phyloP scores from a whole-genome alignment of 2,797 vertebrate genomes.

The Enteromius viviparus region DNA sequence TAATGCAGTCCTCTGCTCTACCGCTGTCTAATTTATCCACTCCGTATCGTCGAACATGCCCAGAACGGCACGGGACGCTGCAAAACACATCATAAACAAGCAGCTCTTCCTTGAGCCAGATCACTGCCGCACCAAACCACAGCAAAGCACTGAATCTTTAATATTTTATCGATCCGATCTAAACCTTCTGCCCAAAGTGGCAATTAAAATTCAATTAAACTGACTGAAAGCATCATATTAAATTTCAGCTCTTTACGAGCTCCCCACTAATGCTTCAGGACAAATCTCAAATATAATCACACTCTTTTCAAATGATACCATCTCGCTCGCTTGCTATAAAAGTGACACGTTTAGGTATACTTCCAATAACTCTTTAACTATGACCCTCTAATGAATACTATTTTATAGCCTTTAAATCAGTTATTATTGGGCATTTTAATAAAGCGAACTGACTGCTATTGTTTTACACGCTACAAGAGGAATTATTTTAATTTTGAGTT shows the following conservation, averaged over 20 bases:
- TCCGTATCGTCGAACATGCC: conserved; percentile 78
- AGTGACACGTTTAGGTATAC: conserved; percentile 99
- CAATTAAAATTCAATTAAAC: conserved; percentile 99
- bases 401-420: conserved; percentile 99
- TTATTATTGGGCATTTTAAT: conserved; percentile 97
- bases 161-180: conserved; percentile 99
- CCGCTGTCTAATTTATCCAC: conserved; percentile 88
- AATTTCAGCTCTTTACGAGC: conserved; percentile 99
- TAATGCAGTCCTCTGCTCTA: conserved; percentile 88
- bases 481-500: conserved; percentile 86
- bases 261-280: conserved; percentile 99
- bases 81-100: conserved; percentile 80
- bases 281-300: conserved; percentile 98
- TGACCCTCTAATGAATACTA: conserved; percentile 98
- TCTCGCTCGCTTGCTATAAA: conserved; percentile 98
- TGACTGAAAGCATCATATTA: conserved; percentile 99
- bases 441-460: conserved; percentile 91
- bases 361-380: conserved; percentile 99
- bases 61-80: conserved; percentile 76
- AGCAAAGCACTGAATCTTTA: conserved; percentile 93
- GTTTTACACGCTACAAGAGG: conserved; percentile 86
- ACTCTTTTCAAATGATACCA: conserved; percentile 99
- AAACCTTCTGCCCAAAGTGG: conserved; percentile 99
- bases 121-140: conserved; percentile 68
- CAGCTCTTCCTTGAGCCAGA: conserved; percentile 63